Base-by-base conservation (phyloP, 2,888 invertebrate species). In the Sialis fuliginosa region DNA sequence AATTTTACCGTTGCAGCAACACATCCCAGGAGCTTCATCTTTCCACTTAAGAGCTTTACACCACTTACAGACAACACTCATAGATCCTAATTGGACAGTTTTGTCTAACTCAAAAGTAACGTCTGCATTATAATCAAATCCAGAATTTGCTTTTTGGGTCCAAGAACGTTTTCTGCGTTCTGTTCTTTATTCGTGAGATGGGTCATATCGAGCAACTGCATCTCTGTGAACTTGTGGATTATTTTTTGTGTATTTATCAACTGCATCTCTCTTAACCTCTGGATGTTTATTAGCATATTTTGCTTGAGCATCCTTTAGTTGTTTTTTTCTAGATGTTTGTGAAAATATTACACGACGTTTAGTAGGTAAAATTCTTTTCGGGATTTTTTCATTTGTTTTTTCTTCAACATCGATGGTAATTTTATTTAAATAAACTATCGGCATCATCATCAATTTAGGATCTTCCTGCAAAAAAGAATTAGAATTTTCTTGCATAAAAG, bases 1-100 rank as follows among this genome's bases (percentile, higher is more conserved):
- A n/a, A n/a, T n/a, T n/a, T 55, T 53, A 13, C 54, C 53, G 41
- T 7, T 45, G 31, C 42, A 37, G 39, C 54, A 55, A 44, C 55
- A 55, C 47, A 53, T 48, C 22, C 53, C 51, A 2, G 22, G 35
- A 34, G 51, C 30, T 48, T 53, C 51, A 5, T 13, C 45, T 22
- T 30, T 43, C 33, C 43, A 54, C 33, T 52, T 53, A 9, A 51
- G 43, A 39, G 54, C 50, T 9, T 45, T 22, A 42, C 51, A 51
- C 22, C 42, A 37, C 5, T 6, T 6, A 37, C 48, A 51, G 32
- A 12, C 33, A 7, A 22, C 10, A 32, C 32, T 12, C 2, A 22
- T 22, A 6, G 32, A 7, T 33, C 32, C 43, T 8, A 43, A n/a
- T 6, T 12, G 1, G 5, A 43, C 32, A 10, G n/a, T 33, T 22